phyloP scores from a whole-genome alignment of 2,888 invertebrate species.

The Hypsopygia costalis region DNA sequence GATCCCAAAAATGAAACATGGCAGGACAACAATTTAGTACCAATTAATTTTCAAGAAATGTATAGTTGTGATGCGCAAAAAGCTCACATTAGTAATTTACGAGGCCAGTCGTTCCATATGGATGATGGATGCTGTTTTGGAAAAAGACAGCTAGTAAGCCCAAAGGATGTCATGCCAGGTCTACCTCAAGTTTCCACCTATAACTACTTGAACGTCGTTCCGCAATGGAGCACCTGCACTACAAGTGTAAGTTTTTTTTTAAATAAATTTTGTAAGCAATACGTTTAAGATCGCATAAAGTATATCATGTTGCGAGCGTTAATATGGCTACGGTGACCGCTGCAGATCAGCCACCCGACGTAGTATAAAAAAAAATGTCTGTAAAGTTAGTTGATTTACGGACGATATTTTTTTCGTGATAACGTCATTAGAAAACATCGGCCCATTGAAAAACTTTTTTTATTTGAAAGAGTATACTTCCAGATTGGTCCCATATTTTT shows the following conservation, averaged over 20 bases:
- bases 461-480: too few species aligned
- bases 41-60: constrained; percentile 27
- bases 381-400: too few species aligned
- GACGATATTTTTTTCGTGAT: too few species aligned
- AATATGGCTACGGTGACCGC: too few species aligned
- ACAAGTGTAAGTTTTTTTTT: constrained; percentile 26
- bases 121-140: constrained; percentile 39
- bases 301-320: too few species aligned
- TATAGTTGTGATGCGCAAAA: constrained; percentile 37
- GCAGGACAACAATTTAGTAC: constrained; percentile 22
- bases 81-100: constrained; percentile 17
- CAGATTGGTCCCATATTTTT: too few species aligned
- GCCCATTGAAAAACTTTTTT: too few species aligned
- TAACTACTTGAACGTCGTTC: constrained; percentile 42
- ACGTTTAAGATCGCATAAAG: too few species aligned
- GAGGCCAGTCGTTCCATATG: constrained; percentile 22
- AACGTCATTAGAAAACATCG: too few species aligned
- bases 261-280: too few species aligned
- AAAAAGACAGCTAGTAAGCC: constrained; percentile 41
- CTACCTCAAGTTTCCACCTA: constrained; percentile 37
- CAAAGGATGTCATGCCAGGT: constrained; percentile 42
- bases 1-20: constrained; percentile 20
- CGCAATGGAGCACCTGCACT: constrained; percentile 52
- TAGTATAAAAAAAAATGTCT: too few species aligned
- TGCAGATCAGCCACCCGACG: too few species aligned